Evolutionary conservation across 2,797 vertebrate species (phyloP), one percentile per base, ranked within the genome.

Genomic region (Trachurus trachurus): DNA sequence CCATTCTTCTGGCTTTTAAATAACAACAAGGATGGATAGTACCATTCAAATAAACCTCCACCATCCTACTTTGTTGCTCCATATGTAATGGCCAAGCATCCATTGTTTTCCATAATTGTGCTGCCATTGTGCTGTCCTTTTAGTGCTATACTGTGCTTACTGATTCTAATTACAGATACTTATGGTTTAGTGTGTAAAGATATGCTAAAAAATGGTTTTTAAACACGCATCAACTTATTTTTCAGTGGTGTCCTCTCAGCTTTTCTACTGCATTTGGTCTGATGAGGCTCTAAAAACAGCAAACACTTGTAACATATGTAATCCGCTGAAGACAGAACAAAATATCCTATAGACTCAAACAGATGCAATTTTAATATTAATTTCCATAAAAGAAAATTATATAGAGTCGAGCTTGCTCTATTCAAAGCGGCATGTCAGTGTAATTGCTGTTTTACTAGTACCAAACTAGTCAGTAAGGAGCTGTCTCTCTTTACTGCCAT

Each of bases 1-100:
- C 79, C 80, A 74, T 91, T 92, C 86, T 86, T 89, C 88, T 86
- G 90, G 90, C 93, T 94, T 94, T 94, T 95, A 94, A 94, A 93
- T 93, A 88, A 86, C 80, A 93, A 88, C 90, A 67, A 92, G 87
- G 92, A 94, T 92, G 90, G 89, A 94, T 93, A 63, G 89, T 88
- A 83, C 85, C 85, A 87, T 92, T 89, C 89, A 89, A 91, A 93
- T 92, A 88, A 91, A 90, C 86, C 85, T 86, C 82, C 5, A 72
- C 66, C 80, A 82, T 81, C 69, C 79, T 88, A 84, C 81, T 91
- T 87, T 80, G 84, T 87, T 88, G 81, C 66, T 68, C 61, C 78
- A 66, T 68, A 68, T 77, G 71, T 91, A 90, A 91, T 89, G 88
- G 86, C 73, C 45, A 58, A 59, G 66, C 86, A 89, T 89, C 83